These are phyloP conservation scores for Chironomus tepperi DNA, from an alignment of 1,140 invertebrate genomes.

Conservation along the genomic window DNA sequence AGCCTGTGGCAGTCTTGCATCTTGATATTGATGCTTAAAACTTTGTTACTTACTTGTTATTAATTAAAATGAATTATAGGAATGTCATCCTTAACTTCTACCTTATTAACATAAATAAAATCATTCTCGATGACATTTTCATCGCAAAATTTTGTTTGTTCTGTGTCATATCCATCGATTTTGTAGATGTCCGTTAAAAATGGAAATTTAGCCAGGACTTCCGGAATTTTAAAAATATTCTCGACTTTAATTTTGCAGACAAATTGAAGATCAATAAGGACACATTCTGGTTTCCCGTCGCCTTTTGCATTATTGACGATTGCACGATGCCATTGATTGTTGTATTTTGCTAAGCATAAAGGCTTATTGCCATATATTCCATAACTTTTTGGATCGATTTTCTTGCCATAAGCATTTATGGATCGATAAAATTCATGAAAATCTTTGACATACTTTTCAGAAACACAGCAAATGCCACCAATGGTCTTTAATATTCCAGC, in stretches of 20 bases:
- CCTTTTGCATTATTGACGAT: not conserved
- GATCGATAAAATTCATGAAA: not conserved
- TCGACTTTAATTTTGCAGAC: not conserved
- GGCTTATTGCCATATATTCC: not conserved
- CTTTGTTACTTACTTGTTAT: not conserved
- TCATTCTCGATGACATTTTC: not conserved
- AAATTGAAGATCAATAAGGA: not conserved
- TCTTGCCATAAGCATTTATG: not conserved
- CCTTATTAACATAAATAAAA: not conserved
- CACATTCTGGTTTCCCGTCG: not conserved
- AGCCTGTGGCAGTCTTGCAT: conserved; percentile 53
- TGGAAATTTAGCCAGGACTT: not conserved
- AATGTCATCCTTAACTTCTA: not conserved
- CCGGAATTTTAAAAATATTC: not conserved
- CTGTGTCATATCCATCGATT: not conserved
- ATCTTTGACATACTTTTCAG: not conserved
- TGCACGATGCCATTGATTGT: not conserved
- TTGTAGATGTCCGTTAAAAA: not conserved
- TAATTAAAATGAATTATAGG: not conserved
- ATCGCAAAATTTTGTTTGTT: not conserved
- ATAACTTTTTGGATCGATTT: not conserved
- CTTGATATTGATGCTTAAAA: not conserved
- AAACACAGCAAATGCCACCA: not conserved
- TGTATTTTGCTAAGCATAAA: not conserved
- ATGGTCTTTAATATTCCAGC: not conserved